Evolutionary conservation across 2,888 invertebrate species (phyloP).

Genomic region (Yponomeuta sedellus): DNA sequence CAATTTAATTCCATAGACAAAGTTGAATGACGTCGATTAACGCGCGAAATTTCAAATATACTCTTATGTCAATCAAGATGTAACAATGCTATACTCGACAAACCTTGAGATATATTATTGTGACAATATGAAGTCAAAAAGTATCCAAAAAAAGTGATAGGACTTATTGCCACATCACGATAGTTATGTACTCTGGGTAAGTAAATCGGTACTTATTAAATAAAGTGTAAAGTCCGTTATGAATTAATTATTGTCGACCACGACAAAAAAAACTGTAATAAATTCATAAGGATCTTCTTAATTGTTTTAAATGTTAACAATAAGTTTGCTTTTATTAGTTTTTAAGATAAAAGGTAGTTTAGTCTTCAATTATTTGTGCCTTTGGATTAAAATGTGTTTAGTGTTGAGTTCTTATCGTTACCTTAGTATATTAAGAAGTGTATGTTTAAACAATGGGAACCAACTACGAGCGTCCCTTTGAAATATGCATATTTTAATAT

Average conservation of each 20-base stretch:
- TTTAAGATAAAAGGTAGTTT: slow-evolving; percentile 20
- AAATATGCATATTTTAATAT: neutral
- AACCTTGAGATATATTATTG: no score
- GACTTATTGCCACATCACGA: no score
- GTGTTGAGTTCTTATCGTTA: slow-evolving; percentile 30
- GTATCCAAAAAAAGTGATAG: no score
- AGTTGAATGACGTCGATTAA: no score
- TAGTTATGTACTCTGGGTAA: neutral
- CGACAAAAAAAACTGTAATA: neutral
- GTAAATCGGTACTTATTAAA: neutral
- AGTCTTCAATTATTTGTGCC: slow-evolving; percentile 66
- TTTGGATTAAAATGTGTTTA: slow-evolving; percentile 35
- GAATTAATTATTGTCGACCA: neutral
- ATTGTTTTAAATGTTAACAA: neutral
- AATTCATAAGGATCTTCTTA: neutral
- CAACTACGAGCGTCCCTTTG: neutral
- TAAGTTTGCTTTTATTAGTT: neutral
- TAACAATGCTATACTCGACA: no score
- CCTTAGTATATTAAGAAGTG: slow-evolving; percentile 23
- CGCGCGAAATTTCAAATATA: no score
- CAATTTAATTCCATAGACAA: no score
- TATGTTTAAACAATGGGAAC: neutral
- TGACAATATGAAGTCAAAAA: no score
- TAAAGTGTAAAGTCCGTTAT: neutral
- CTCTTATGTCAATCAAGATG: no score